Evolutionary conservation across 2,888 invertebrate genomes (phyloP).

Genomic region (Sinelater perroti): DNA sequence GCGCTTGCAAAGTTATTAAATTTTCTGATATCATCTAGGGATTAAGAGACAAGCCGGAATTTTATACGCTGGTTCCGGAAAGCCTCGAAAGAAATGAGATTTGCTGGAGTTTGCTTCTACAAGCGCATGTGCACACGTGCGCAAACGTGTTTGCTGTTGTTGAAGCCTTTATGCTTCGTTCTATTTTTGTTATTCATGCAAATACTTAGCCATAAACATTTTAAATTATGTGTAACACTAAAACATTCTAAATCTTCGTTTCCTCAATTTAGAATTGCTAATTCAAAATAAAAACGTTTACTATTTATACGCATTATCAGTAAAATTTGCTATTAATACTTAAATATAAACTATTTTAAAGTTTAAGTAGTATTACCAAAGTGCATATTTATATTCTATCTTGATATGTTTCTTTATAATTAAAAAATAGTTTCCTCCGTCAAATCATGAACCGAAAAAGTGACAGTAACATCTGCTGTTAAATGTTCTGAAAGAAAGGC

Average conservation of each 20-base stretch:
- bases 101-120: conserved; percentile 31
- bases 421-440: too few relatives aligned
- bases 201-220: conserved; percentile 25
- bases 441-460: too few relatives aligned
- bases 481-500: too few relatives aligned
- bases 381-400: too few relatives aligned
- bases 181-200: conserved; percentile 31
- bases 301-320: too few relatives aligned
- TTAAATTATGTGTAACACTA: not conserved
- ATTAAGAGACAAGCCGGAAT: conserved; percentile 33
- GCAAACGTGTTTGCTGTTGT: conserved; percentile 31
- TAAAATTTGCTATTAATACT: too few relatives aligned
- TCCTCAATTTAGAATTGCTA: too few relatives aligned
- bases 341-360: too few relatives aligned
- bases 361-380: too few relatives aligned
- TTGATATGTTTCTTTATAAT: too few relatives aligned
- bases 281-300: not conserved
- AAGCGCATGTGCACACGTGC: conserved; percentile 31
- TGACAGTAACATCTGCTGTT: too few relatives aligned
- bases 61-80: conserved; percentile 32
- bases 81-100: conserved; percentile 31
- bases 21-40: conserved; percentile 33
- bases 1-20: conserved; percentile 33
- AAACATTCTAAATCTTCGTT: too few relatives aligned
- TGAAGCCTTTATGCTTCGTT: conserved; percentile 31